A percentile compares a stretch with the other conserved stretches of the same genome.
These are phyloP conservation scores for Drosophila subsilvestris DNA, from an alignment of 2,888 invertebrate species.

Conservation along the genomic window DNA sequence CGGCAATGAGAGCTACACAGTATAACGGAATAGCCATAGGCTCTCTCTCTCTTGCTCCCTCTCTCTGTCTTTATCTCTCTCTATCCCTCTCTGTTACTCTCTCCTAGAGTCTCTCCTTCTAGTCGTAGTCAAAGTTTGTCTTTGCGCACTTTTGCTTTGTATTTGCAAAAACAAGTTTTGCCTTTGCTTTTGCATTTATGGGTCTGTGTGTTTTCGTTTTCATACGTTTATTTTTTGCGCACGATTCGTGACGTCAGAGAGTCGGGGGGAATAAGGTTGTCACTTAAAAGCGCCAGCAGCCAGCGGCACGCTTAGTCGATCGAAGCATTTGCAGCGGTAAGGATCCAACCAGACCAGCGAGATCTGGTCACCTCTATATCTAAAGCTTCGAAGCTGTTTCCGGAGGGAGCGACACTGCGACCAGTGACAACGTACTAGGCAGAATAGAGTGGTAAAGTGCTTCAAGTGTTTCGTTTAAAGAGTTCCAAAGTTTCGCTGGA, in stretches of 20 bases:
- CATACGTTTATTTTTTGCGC: conserved; percentile 36
- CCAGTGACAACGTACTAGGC: not conserved
- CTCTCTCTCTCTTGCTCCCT: not conserved
- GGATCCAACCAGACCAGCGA: conserved; percentile 54
- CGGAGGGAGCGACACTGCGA: not conserved
- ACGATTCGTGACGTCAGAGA: conserved; percentile 50
- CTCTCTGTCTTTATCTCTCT: conserved; percentile 1
- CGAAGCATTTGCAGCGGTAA: conserved; percentile 54
- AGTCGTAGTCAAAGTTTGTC: not conserved
- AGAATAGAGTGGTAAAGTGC: not conserved
- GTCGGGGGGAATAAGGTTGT: conserved; percentile 27
- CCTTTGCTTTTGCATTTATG: conserved; percentile 22
- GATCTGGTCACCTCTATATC: not conserved
- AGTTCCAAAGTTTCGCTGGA: not conserved
- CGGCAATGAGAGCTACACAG: conserved; percentile 1
- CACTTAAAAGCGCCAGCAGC: conserved; percentile 48
- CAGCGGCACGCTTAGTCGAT: conserved; percentile 58
- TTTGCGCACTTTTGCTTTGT: conserved; percentile 8
- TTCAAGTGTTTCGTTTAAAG: not conserved
- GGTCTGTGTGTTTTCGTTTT: conserved; percentile 14
- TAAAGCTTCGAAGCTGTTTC: not conserved
- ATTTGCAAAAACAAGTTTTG: conserved; percentile 41
- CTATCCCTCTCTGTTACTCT: not conserved
- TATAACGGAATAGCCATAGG: not conserved
- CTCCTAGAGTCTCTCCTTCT: conserved; percentile 9